These are phyloP conservation scores for Cepaea hortensis DNA, from an alignment of 2,888 invertebrate species.

Conservation along the genomic window DNA sequence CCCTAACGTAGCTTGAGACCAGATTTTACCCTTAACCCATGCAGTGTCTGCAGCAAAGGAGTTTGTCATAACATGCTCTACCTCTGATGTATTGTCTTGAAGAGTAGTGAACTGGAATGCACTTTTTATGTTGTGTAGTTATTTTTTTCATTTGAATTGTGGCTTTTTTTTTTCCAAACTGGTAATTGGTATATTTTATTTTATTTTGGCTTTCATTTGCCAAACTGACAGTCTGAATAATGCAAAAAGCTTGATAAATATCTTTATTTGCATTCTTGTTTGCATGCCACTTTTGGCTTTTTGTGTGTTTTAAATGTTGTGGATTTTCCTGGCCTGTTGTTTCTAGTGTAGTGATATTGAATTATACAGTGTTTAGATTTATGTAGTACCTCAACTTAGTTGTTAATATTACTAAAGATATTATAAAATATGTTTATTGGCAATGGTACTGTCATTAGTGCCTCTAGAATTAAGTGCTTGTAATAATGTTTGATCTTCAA, in stretches of 20 bases:
- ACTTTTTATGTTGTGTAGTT: not conserved
- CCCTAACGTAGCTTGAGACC: not conserved
- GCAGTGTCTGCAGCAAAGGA: conserved; percentile 33
- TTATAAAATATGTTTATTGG: too few species aligned
- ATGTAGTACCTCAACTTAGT: too few species aligned
- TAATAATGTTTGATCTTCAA: too few species aligned
- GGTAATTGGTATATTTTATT: not conserved
- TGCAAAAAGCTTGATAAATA: not conserved
- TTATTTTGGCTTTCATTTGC: not conserved
- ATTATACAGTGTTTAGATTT: too few species aligned
- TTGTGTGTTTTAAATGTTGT: not conserved
- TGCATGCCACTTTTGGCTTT: conserved; percentile 18
- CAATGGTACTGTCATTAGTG: too few species aligned
- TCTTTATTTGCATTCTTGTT: conserved; percentile 4
- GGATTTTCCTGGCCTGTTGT: too few species aligned
- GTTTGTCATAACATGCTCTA: conserved; percentile 35
- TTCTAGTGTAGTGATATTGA: too few species aligned
- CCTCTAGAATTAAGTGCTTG: too few species aligned
- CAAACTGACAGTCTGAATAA: not conserved
- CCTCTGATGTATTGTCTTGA: not conserved
- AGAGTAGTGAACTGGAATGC: not conserved
- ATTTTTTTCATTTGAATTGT: too few species aligned
- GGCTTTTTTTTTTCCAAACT: too few species aligned
- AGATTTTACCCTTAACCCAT: conserved; percentile 10
- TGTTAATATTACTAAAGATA: too few species aligned